These are phyloP conservation scores for Nautilus pompilius DNA, from an alignment of 1,140 invertebrate species.

Conservation along the genomic window DNA sequence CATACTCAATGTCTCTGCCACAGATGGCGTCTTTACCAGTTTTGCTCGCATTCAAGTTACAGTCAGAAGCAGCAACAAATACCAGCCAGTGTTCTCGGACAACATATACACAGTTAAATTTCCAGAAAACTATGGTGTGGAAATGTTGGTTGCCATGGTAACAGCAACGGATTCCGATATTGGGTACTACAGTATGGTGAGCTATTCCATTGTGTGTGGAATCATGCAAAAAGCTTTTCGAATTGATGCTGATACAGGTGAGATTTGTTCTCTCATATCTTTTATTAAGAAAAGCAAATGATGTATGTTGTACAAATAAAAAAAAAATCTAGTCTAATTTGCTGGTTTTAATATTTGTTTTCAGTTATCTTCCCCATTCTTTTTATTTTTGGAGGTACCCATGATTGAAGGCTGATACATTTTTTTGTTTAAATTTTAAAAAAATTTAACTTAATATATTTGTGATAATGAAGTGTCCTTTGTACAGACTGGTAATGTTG, in stretches of 20 bases:
- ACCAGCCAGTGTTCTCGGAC: slow-evolving; percentile 75
- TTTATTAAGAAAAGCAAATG: too few relatives aligned
- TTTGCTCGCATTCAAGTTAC: slow-evolving; percentile 62
- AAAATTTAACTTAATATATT: too few relatives aligned
- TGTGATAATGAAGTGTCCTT: too few relatives aligned
- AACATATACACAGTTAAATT: slow-evolving; percentile 66
- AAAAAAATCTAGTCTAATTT: too few relatives aligned
- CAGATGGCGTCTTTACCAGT: slow-evolving; percentile 51
- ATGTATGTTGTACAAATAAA: too few relatives aligned
- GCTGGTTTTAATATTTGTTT: too few relatives aligned
- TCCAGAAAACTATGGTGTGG: slow-evolving; percentile 54
- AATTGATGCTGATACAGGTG: slow-evolving; percentile 69
- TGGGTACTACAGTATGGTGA: slow-evolving; percentile 72
- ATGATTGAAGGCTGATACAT: too few relatives aligned
- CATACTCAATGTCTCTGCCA: slow-evolving; percentile 49
- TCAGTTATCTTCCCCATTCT: too few relatives aligned
- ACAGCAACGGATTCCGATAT: slow-evolving; percentile 77
- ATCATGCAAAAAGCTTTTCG: slow-evolving; percentile 73
- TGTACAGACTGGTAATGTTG: too few relatives aligned
- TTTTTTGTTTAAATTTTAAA: too few relatives aligned
- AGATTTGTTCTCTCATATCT: too few relatives aligned
- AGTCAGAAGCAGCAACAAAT: slow-evolving; percentile 75
- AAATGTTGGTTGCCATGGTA: slow-evolving; percentile 50
- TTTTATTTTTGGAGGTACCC: too few relatives aligned
- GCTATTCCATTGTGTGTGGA: slow-evolving; percentile 79